Conservation (phyloP, 1,140 invertebrate species). For the Saccostrea cuccullata region DNA sequence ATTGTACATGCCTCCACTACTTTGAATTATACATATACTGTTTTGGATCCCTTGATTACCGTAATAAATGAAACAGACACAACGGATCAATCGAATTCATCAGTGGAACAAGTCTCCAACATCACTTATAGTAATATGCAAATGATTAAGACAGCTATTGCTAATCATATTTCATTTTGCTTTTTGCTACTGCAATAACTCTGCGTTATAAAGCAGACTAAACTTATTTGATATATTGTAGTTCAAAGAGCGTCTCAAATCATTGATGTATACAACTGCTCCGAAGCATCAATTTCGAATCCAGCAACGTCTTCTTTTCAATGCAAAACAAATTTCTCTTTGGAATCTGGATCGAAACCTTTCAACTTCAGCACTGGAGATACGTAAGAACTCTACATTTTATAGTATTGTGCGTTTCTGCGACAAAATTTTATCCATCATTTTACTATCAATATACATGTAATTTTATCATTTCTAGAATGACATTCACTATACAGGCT, state of each 20-base stretch:
- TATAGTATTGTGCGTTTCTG: no score
- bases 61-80: background rate
- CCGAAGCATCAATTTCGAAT: background rate
- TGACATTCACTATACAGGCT: slow-evolving; percentile 39
- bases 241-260: background rate
- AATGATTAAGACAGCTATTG: background rate
- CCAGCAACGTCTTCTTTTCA: background rate
- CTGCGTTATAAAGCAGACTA: background rate
- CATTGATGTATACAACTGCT: background rate
- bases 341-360: background rate
- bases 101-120: background rate
- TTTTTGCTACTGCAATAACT: background rate
- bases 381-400: background rate
- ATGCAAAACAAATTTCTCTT: background rate
- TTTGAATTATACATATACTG: background rate
- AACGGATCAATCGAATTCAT: background rate
- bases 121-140: background rate
- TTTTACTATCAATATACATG: no score
- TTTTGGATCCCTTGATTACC: background rate
- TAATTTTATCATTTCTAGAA: background rate
- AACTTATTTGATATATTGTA: background rate
- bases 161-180: no score
- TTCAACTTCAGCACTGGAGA: slow-evolving; percentile 8
- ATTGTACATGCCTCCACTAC: background rate
- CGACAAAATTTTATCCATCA: no score